Conservation (phyloP, 2,888 invertebrate genomes). For the Gymnosoma rotundatum region DNA sequence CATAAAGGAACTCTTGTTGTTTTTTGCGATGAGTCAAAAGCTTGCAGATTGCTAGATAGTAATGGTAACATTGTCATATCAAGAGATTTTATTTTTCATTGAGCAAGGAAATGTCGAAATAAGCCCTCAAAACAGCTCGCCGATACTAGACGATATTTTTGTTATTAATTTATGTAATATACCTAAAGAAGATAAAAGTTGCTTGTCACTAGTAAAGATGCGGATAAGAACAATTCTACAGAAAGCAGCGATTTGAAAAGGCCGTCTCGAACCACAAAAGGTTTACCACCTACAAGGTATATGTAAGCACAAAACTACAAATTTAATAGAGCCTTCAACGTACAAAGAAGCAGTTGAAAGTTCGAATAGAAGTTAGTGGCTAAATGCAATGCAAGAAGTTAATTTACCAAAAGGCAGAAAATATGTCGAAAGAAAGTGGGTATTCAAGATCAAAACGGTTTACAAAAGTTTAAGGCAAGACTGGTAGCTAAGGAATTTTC, state of each 20-base stretch:
- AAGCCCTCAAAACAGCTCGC: no score
- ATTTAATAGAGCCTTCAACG: neutral
- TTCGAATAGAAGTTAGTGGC: neutral
- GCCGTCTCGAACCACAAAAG: neutral
- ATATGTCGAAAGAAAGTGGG: neutral
- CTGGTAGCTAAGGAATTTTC: neutral
- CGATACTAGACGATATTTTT: no score
- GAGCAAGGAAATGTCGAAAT: no score
- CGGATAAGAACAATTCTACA: neutral
- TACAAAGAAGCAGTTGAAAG: neutral
- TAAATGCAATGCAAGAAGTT: neutral
- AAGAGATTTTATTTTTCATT: no score
- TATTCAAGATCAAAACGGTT: neutral
- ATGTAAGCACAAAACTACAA: neutral
- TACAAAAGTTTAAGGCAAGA: neutral
- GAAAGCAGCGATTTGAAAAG: neutral
- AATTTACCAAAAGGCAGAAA: neutral
- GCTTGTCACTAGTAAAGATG: neutral
- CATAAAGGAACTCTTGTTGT: no score
- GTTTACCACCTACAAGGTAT: neutral
- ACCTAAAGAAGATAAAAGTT: neutral
- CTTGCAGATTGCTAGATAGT: no score
- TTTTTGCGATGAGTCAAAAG: no score
- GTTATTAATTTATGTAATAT: no score
- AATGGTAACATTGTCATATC: no score